Percentiles rank a stretch among this genome's conserved stretches.
phyloP scores from a whole-genome alignment of 1,140 invertebrate genomes.

The Macrosteles quadrilineatus region DNA sequence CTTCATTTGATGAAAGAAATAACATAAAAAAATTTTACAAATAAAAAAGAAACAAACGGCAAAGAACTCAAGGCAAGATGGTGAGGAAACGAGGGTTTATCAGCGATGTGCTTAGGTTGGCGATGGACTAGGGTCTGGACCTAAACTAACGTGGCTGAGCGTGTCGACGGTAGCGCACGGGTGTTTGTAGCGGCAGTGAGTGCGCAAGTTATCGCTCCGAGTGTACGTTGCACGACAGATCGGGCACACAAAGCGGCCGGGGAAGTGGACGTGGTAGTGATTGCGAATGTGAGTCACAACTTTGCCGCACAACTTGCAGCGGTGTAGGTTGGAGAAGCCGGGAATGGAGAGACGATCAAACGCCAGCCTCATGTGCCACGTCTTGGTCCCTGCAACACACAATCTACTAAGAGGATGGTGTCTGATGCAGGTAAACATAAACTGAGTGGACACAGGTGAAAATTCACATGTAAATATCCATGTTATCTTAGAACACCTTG shows the following conservation, averaged over 20 bases:
- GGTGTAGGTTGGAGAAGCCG: slow-evolving; percentile 79
- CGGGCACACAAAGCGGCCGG: slow-evolving; percentile 83
- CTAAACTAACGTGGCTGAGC: background rate
- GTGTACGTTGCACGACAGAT: slow-evolving; percentile 84
- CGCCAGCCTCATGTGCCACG: slow-evolving; percentile 88
- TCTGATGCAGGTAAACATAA: too few relatives aligned
- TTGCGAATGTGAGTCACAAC: slow-evolving; percentile 88
- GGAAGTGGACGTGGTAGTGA: slow-evolving; percentile 89
- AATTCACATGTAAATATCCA: too few relatives aligned
- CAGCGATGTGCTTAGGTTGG: too few relatives aligned
- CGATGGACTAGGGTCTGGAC: too few relatives aligned
- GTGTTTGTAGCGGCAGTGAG: slow-evolving; percentile 88
- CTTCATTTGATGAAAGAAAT: too few relatives aligned
- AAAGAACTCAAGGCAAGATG: too few relatives aligned
- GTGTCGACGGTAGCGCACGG: slow-evolving; percentile 70
- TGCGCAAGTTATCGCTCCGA: slow-evolving; percentile 83
- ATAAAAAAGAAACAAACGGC: too few relatives aligned
- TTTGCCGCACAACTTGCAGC: slow-evolving; percentile 88
- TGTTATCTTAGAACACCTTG: too few relatives aligned
- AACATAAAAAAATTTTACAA: too few relatives aligned
- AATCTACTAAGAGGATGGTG: slow-evolving; percentile 47
- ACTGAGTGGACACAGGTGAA: too few relatives aligned
- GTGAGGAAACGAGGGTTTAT: too few relatives aligned
- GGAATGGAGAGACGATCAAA: slow-evolving; percentile 75
- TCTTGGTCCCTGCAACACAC: slow-evolving; percentile 79